Percentiles rank a stretch among this genome's conserved stretches.
These are phyloP conservation scores for Oplegnathus fasciatus DNA, from an alignment of 2,113 vertebrate species.

Conservation along the genomic window DNA sequence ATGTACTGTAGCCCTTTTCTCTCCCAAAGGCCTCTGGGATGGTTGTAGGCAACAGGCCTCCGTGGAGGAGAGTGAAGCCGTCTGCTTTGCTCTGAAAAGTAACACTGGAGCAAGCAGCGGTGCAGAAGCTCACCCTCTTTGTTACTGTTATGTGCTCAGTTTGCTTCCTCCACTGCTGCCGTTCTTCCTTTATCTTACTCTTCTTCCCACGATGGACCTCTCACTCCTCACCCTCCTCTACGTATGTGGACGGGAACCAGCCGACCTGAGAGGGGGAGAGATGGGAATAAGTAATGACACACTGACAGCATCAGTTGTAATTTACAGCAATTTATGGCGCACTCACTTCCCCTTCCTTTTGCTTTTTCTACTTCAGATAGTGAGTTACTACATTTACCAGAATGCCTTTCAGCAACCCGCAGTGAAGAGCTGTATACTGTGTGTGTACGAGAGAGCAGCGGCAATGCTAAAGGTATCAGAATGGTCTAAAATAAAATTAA, in stretches of 20 bases:
- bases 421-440: background rate
- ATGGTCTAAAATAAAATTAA: background rate
- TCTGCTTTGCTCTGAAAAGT: constrained; percentile 13
- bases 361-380: background rate
- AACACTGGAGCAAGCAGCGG: constrained; percentile 36
- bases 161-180: constrained; percentile 18
- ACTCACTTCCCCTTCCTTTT: background rate
- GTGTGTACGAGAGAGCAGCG: background rate
- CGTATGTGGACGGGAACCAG: constrained; percentile 99
- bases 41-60: constrained; percentile 44
- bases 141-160: constrained; percentile 32
- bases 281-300: background rate
- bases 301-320: background rate
- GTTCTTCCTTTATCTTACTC: constrained; percentile 8
- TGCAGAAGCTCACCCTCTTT: constrained; percentile 24
- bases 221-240: constrained; percentile 96
- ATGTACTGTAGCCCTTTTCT: constrained; percentile 26
- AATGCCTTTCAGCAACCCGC: background rate
- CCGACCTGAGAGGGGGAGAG: constrained; percentile 88
- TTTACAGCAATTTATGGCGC: background rate
- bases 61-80: constrained; percentile 19
- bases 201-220: background rate
- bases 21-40: constrained; percentile 63
- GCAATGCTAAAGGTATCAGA: background rate
- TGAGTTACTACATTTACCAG: constrained; percentile 7